These are phyloP conservation scores for Clarias laeviceps DNA, from an alignment of 2,797 vertebrate species.

Conservation along the genomic window DNA sequence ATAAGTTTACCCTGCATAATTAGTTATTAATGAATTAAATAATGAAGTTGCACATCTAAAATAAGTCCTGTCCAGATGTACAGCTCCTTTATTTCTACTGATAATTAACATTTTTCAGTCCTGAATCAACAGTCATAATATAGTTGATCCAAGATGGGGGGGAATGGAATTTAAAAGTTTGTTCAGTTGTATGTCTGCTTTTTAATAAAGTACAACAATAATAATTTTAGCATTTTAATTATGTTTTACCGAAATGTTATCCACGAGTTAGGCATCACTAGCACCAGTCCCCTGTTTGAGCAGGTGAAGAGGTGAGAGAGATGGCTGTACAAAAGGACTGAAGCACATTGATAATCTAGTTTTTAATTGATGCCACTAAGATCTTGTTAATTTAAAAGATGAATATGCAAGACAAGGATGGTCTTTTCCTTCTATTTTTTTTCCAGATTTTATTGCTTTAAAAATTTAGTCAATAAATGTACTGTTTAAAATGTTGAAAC, in stretches of 20 bases:
- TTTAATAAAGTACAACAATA: slow-evolving; percentile 54
- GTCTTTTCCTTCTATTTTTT: not conserved
- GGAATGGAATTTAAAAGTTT: not conserved
- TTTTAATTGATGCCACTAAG: too few species aligned
- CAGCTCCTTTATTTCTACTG: not conserved
- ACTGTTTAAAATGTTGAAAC: too few species aligned
- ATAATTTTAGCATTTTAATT: not conserved
- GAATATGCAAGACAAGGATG: not conserved
- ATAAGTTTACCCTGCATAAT: not conserved
- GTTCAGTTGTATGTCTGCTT: not conserved
- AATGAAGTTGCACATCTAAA: not conserved
- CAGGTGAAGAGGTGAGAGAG: too few species aligned
- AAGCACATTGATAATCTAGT: not conserved
- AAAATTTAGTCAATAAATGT: not conserved
- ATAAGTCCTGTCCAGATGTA: not conserved
- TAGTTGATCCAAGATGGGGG: not conserved
- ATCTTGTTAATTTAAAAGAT: not conserved
- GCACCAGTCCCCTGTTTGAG: not conserved
- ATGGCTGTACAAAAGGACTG: not conserved
- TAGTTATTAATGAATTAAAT: not conserved
- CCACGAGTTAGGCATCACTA: not conserved
- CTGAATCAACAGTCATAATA: too few species aligned
- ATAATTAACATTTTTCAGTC: not conserved
- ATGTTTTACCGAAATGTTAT: not conserved
- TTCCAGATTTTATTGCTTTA: not conserved